Evolutionary conservation across 2,888 invertebrate species (phyloP), one percentile per base, ranked within the genome.

Genomic region (Pyrrhia umbra): DNA sequence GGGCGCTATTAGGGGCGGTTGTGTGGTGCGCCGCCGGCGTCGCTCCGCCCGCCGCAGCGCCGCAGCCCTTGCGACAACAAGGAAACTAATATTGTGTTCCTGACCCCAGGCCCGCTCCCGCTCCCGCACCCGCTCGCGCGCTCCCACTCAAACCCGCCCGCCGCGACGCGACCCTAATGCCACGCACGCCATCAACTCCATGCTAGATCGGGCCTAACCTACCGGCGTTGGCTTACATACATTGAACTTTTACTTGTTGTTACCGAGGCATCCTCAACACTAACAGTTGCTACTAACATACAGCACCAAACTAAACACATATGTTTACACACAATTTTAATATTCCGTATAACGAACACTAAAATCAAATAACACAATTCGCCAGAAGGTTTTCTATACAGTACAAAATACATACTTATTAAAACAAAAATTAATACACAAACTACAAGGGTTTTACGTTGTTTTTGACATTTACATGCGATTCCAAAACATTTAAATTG

Each of bases 61-160:
- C 93, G 93, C 92, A 90, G 92, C 95, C 95, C 95, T 95, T 95
- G 95, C 95, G 95, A 95, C 94, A 95, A 95, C 95, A 95, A 95
- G 92, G 94, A 95, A 95, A 95, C 95, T 95, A 95, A 95, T 95
- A 95, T 95, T 95, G 90, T 94, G 94, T 92, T 95, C 95, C 94
- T 94, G 90, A 92, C 91, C 90, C 92, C 92, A 86, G 82, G 80
- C 84, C 90, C 91, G 82, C 85, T 81, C 79, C 76, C 88, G 81
- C 87, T 81, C 77, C 79, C 88, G 79, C 84, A 76, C 85, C 79
- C 88, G 82, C 89, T 80, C 73, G 51, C 69, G 70, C 85, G 82
- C 85, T 77, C 84, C 77, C 89, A 82, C 85, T 80, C 93, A 92
- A 92, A 92, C 92, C 91, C 91, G 90, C 92, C 91, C 91, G 90